phyloP scores from a whole-genome alignment of 2,113 vertebrate species.

The Genyomyrus donnyi region DNA sequence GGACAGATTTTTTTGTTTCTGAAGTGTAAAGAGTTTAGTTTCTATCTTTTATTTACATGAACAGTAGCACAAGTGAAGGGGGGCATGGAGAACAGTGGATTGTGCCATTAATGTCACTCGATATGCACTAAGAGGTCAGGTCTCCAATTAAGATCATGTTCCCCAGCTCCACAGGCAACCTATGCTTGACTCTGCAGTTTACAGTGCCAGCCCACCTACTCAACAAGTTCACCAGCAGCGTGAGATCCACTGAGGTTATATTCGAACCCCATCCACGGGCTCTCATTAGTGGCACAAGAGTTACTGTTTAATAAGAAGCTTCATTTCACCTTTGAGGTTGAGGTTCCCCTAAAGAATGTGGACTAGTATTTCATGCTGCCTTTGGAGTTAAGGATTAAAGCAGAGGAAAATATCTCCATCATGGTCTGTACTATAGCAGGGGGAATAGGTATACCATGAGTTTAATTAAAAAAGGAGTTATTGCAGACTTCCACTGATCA shows the following conservation, averaged over 20 bases:
- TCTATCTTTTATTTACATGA: slow-evolving; percentile 10
- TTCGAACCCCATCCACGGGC: not conserved
- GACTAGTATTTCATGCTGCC: not conserved
- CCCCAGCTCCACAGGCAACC: not conserved
- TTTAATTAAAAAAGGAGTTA: slow-evolving; percentile 29
- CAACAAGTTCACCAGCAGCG: not conserved
- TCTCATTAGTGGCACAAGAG: not conserved
- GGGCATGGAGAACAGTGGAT: not conserved
- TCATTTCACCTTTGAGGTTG: not conserved
- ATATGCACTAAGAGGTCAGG: not conserved
- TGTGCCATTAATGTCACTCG: not conserved
- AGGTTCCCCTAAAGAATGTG: not conserved
- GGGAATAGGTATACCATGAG: not conserved
- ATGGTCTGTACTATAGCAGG: not conserved
- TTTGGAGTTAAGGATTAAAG: not conserved
- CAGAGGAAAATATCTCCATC: not conserved
- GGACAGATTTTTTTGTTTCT: not conserved
- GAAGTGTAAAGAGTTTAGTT: not conserved
- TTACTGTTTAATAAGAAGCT: not conserved
- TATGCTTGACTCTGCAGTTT: not conserved
- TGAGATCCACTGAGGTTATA: no score
- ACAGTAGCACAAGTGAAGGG: not conserved
- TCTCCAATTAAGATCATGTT: slow-evolving; percentile 1
- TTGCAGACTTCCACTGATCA: slow-evolving; percentile 18
- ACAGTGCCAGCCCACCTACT: not conserved